These are phyloP conservation scores for Tenebrio molitor DNA, from an alignment of 1,140 invertebrate genomes.

Conservation along the genomic window DNA sequence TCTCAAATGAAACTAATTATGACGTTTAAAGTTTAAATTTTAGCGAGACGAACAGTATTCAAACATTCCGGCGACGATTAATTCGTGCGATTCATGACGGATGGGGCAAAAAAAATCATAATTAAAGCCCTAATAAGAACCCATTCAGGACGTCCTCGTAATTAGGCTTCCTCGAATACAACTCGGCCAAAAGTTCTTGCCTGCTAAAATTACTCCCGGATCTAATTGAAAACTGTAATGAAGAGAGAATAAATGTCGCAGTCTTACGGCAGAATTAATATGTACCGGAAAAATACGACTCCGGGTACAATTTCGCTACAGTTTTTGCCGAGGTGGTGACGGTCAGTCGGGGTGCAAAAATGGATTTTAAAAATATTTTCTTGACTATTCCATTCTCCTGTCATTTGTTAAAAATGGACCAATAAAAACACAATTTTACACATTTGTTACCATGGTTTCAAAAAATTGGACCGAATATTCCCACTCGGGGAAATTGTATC, in stretches of 20 bases:
- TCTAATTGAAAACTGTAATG: conserved; percentile 46
- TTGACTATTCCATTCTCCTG: too few relatives aligned
- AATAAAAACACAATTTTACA: too few relatives aligned
- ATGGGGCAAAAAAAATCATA: conserved; percentile 18
- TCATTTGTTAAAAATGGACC: too few relatives aligned
- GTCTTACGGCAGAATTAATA: conserved; percentile 24
- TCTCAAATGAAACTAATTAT: conserved; percentile 37
- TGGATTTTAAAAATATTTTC: conserved; percentile 22
- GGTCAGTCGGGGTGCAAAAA: neutral
- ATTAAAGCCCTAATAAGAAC: conserved; percentile 40
- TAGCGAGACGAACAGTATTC: conserved; percentile 2
- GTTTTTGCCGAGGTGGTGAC: neutral
- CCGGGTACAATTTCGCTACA: conserved; percentile 9
- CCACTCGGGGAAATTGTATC: too few relatives aligned
- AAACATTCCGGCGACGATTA: conserved; percentile 31
- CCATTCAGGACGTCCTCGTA: conserved; percentile 19
- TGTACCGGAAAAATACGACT: conserved; percentile 15
- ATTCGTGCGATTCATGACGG: conserved; percentile 30
- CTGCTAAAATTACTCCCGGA: conserved; percentile 30
- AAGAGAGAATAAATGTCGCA: conserved; percentile 43
- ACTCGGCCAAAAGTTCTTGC: conserved; percentile 24
- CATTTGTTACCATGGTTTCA: too few relatives aligned
- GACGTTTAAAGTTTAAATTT: conserved; percentile 22
- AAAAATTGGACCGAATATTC: too few relatives aligned
- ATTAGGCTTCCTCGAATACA: conserved; percentile 41